Conservation (phyloP, 1,140 invertebrate species). For the Sarcophaga bullata region DNA sequence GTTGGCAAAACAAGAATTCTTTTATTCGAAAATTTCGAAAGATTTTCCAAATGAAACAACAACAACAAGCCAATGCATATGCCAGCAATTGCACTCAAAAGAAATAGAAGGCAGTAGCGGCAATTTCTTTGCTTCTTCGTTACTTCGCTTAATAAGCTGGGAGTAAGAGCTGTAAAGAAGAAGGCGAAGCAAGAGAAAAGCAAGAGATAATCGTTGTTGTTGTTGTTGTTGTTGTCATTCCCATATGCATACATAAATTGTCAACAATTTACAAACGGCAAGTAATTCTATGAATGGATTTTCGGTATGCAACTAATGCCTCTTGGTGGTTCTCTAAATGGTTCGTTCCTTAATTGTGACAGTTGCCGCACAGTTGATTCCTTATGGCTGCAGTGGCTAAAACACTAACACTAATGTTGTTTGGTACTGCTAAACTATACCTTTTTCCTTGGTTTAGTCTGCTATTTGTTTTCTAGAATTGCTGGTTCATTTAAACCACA, state of each 20-base stretch:
- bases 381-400: background rate
- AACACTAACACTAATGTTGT: background rate
- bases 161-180: background rate
- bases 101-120: background rate
- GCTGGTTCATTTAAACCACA: conserved; percentile 37
- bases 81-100: background rate
- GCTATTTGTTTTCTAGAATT: background rate
- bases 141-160: background rate
- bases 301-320: conserved; percentile 41
- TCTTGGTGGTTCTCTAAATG: conserved; percentile 40
- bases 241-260: conserved; percentile 40
- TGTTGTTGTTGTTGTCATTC: background rate
- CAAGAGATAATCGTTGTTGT: too few relatives aligned
- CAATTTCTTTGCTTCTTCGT: background rate
- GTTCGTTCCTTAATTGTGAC: conserved; percentile 37
- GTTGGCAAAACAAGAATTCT: conserved; percentile 22
- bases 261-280: conserved; percentile 39
- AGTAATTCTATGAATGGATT: conserved; percentile 38
- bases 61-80: background rate
- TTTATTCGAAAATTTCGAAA: conserved; percentile 19
- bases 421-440: background rate
- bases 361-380: conserved; percentile 25
- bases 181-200: background rate
- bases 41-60: conserved; percentile 28
- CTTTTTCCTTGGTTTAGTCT: background rate